Evolutionary conservation across 2,113 vertebrate species (phyloP).

Genomic region (Scolopax mira): DNA sequence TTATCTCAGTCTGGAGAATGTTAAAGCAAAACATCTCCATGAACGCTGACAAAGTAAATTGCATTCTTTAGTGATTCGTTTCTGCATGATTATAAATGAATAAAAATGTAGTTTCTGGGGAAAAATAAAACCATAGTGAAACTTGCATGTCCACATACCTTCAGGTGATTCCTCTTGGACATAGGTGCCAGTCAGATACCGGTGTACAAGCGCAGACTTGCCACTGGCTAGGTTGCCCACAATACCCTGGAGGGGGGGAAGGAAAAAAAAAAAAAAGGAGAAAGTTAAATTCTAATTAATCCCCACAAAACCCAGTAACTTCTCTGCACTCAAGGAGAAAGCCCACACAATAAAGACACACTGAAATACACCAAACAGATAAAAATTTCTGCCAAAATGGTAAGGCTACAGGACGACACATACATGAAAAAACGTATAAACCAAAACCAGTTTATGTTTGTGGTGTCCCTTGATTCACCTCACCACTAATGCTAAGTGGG

Average conservation of each 20-base stretch:
- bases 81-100: not conserved
- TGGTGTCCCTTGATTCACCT: not conserved
- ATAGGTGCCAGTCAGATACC: conserved; percentile 96
- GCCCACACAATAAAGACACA: fast-evolving
- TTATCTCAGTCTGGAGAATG: not conserved
- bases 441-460: not conserved
- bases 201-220: conserved; percentile 96
- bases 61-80: not conserved
- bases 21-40: not conserved
- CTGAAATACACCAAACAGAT: fast-evolving
- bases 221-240: conserved; percentile 97
- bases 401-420: not conserved
- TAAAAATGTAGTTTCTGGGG: not conserved
- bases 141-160: conserved; percentile 73
- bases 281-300: not conserved
- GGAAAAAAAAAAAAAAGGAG: not conserved
- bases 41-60: not conserved
- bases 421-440: fast-evolving
- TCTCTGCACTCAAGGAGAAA: not conserved
- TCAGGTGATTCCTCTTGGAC: conserved; percentile 98
- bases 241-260: conserved; percentile 87
- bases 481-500: fast-evolving
- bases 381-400: not conserved
- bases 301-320: fast-evolving
- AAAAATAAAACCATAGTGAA: fast-evolving